phyloP scores from a whole-genome alignment of 2,113 vertebrate species.

The Laticauda laticaudata region DNA sequence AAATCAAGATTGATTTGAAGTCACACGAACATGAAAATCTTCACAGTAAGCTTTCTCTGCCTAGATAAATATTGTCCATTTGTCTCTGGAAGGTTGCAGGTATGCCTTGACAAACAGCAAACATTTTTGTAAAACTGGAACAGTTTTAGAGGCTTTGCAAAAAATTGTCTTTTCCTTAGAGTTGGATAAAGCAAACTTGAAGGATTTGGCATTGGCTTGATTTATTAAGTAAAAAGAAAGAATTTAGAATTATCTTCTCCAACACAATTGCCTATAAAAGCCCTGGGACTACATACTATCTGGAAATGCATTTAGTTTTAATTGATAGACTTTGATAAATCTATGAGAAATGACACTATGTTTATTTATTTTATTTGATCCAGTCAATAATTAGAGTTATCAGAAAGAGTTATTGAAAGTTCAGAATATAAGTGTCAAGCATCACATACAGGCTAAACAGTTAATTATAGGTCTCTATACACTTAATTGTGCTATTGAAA shows the following conservation, averaged over 20 bases:
- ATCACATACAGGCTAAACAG: background rate
- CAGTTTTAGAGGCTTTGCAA: background rate
- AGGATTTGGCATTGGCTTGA: background rate
- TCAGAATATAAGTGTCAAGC: background rate
- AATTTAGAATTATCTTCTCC: background rate
- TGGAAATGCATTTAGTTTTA: background rate
- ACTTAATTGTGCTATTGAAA: background rate
- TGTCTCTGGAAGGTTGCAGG: background rate
- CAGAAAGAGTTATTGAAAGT: background rate
- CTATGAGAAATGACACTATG: background rate
- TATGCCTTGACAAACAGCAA: background rate
- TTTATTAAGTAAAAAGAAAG: background rate
- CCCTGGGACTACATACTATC: background rate
- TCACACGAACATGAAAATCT: background rate
- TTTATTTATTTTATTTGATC: background rate
- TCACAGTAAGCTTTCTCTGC: background rate
- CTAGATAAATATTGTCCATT: background rate
- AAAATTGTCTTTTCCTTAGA: background rate
- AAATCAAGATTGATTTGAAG: background rate
- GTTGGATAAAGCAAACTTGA: background rate
- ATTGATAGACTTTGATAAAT: background rate
- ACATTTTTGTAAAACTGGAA: background rate
- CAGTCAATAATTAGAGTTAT: background rate
- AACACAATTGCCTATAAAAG: background rate
- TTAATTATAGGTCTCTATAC: background rate